Evolutionary conservation across 2,113 vertebrate species (phyloP), one percentile per base, ranked within the genome.

Genomic region (Chroicocephalus ridibundus): DNA sequence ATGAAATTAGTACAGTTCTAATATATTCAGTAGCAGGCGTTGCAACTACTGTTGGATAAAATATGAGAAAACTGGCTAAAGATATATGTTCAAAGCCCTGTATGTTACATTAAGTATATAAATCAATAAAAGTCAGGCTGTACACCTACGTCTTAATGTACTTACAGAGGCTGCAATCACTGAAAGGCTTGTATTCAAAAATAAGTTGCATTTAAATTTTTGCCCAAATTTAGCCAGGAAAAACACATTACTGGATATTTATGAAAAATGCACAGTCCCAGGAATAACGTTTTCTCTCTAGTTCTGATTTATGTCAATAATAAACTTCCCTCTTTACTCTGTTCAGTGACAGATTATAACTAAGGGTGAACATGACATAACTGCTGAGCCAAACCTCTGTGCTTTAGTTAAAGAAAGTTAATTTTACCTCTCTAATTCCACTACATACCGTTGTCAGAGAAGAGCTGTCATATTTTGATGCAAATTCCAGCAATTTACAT

Each of bases 381-480:
- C 66, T 90, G 80, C 71, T 82, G 36, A 96, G 74, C 34, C 38
- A 83, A 85, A 92, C 44, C 52, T 74, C 66, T 54, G 13, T 62
- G 44, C 36, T 77, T 54, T 77, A 46, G 52, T 66, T 74, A 26
- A 84, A 85, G 89, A 96, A 92, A 77, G n/a, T 54, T 36, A 38
- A n/a, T 55, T 95, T 92, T 66, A 76, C 80, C 86, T 69, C 26
- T 86, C 89, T 92, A 65, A 93, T 94, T 94, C 88, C 32, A 93
- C 75, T 82, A 93, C 98, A 76, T 97, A 98, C 98, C 97, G 95
- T 96, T 11, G 2, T 91, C 94, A 96, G 54, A 92, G 90, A 78
- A 74, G 90, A 96, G 82, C 74, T 88, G 88, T 89, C 97, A 97
- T 94, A 89, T 86, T 96, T 96, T 93, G 87, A 96, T 90, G 92